phyloP scores from a whole-genome alignment of 2,888 invertebrate species.

The Sesia apiformis region DNA sequence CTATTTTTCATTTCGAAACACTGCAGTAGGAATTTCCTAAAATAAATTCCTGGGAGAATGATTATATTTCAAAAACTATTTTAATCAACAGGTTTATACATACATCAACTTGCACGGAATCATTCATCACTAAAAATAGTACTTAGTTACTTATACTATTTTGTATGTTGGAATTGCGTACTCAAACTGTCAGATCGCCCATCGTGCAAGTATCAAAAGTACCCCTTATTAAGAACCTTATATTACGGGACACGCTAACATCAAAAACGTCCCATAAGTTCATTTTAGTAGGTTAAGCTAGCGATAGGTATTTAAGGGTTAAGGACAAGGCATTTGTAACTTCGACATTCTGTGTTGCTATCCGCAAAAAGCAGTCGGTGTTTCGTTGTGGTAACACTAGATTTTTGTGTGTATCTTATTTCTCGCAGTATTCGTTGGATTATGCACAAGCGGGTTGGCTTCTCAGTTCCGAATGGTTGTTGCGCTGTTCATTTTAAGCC shows the following conservation, averaged over 20 bases:
- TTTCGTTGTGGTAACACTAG: constrained; percentile 34
- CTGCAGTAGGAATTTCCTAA: no score
- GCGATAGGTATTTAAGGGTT: constrained; percentile 51
- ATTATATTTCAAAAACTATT: no score
- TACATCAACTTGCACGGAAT: constrained; percentile 14
- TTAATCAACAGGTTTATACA: constrained; percentile 2
- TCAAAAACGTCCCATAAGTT: constrained; percentile 24
- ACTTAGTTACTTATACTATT: constrained; percentile 11
- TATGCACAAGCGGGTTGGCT: constrained; percentile 45
- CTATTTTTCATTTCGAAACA: no score
- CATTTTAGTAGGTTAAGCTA: constrained; percentile 58
- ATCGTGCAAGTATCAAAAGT: not conserved
- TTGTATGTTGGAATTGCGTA: not conserved
- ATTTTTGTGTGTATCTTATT: constrained; percentile 22
- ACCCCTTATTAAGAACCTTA: not conserved
- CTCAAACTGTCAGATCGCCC: not conserved
- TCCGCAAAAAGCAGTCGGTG: constrained; percentile 32
- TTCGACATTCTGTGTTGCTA: constrained; percentile 54
- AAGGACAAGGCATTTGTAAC: constrained; percentile 54
- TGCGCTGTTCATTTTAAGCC: constrained; percentile 47
- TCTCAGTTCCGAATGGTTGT: constrained; percentile 45
- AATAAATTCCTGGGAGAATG: no score
- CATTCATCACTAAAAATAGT: constrained; percentile 8
- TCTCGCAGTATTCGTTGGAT: constrained; percentile 53
- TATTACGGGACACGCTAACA: not conserved